Base-by-base conservation (phyloP, 2,888 invertebrate species). In the Agrotis puta region DNA sequence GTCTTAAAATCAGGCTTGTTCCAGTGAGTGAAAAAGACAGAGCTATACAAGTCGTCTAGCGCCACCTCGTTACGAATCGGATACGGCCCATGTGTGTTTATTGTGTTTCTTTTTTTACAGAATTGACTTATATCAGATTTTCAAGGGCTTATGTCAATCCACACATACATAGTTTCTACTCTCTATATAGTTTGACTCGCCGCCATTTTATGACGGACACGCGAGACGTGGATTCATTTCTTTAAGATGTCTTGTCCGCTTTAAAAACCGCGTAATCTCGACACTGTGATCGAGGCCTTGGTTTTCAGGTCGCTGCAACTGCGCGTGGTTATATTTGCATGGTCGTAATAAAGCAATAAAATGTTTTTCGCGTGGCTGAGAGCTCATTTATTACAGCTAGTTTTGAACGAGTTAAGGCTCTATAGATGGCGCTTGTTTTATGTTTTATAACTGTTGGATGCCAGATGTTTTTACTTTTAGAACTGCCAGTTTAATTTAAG, bases 301-400 rank as follows among this genome's bases (percentile, higher is more conserved):
- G 88, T 88, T 87, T 89, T 84, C 89, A 90, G 91, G 88, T 90
- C 88, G 86, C 79, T 83, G 84, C 85, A 86, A 86, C 90, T 88
- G 88, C 88, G 86, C 84, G 80, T 84, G 81, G 81, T 86, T 87
- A 80, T 90, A 90, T 92, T 92, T 90, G 89, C 89, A 92, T 90
- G 83, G 87, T 88, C 87, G 83, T 92, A 90, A 90, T 92, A 91
- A 90, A 90, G 88, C 86, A 89, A 90, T 90, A 88, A 88, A 88
- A 88, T 88, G 85, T 88, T 89, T 90, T 89, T 84, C 81, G 76
- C 83, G 70, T 71, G 63, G 78, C 74, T 74, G 77, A 79, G 80
- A 87, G 79, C 87, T 88, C 84, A 86, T 88, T 89, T 84, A 73
- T 81, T 82, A 82, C 77, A 74, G 81, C 82, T 72, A 81, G 79